Evolutionary conservation across 2,797 vertebrate species (phyloP).

Genomic region (Siniperca scherzeri): DNA sequence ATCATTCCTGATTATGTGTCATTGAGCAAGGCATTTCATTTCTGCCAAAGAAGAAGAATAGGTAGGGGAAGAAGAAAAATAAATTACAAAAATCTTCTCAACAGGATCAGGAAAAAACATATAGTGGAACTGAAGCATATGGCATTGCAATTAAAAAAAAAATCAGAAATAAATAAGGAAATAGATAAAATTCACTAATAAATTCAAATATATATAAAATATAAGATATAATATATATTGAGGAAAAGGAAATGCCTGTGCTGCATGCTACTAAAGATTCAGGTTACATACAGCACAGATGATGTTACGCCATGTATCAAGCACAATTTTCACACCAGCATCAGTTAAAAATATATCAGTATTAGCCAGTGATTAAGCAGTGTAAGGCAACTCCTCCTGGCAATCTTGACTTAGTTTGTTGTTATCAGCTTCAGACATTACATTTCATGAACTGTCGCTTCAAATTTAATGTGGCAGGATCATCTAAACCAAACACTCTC

Average conservation of each 20-base stretch:
- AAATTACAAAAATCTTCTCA: neutral
- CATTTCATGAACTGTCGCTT: neutral
- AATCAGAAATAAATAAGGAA: neutral
- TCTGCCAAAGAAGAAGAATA: neutral
- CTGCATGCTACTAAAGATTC: neutral
- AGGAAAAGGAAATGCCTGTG: no score
- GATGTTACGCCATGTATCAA: no score
- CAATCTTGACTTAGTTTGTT: neutral
- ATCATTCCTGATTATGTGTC: neutral
- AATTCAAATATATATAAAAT: neutral
- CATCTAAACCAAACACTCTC: slow-evolving; percentile 9
- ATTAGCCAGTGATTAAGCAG: neutral
- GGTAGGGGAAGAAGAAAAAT: no score
- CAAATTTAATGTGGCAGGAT: neutral
- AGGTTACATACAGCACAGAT: neutral
- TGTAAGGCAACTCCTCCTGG: neutral
- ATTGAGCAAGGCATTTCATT: neutral
- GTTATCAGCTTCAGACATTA: neutral
- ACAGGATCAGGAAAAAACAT: neutral
- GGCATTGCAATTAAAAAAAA: neutral
- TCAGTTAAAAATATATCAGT: no score
- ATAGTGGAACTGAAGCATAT: neutral
- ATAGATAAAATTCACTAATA: neutral
- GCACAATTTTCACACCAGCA: neutral
- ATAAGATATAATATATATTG: neutral